A percentile compares a stretch with the other conserved stretches of the same genome.
Evolutionary conservation across 2,888 invertebrate genomes (phyloP).

Genomic region (Drosophila anceps): DNA sequence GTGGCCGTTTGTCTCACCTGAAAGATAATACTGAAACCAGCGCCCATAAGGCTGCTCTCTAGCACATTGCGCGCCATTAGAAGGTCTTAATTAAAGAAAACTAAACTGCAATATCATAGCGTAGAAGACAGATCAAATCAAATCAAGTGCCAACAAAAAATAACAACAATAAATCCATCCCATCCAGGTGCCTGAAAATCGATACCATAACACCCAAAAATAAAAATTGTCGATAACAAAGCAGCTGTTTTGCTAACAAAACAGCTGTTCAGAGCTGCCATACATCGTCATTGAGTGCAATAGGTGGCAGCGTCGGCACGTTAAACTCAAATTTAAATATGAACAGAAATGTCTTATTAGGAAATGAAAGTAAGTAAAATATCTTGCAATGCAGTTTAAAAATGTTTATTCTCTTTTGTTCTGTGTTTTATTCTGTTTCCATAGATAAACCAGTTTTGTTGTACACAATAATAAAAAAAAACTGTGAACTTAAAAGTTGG

Average conservation of each 20-base stretch:
- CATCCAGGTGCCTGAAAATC: constrained; percentile 40
- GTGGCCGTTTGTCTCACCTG: constrained; percentile 73
- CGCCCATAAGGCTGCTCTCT: constrained; percentile 84
- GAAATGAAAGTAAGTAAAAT: not conserved
- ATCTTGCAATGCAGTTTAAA: not conserved
- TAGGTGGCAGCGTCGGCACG: constrained; percentile 22
- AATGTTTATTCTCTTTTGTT: not conserved
- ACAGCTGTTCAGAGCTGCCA: not conserved
- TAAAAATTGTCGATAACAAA: constrained; percentile 26
- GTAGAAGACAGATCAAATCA: constrained; percentile 37
- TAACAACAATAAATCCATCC: constrained; percentile 38
- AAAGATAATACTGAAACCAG: constrained; percentile 85
- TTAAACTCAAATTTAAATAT: constrained; percentile 12
- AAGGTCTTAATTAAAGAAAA: constrained; percentile 24
- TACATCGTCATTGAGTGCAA: not conserved
- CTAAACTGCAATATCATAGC: constrained; percentile 35
- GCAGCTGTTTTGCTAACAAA: constrained; percentile 19
- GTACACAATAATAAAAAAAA: too few species aligned
- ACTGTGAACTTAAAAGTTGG: not conserved
- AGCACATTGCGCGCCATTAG: constrained; percentile 84
- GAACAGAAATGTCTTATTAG: not conserved
- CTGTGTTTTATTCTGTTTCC: too few species aligned
- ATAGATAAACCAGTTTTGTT: too few species aligned
- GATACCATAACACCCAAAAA: constrained; percentile 35
- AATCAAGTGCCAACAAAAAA: constrained; percentile 54